Conservation (phyloP, 30 jellyfish, hydroid and myxozoan genomes). For the Chrysaora quinquecirrha region DNA sequence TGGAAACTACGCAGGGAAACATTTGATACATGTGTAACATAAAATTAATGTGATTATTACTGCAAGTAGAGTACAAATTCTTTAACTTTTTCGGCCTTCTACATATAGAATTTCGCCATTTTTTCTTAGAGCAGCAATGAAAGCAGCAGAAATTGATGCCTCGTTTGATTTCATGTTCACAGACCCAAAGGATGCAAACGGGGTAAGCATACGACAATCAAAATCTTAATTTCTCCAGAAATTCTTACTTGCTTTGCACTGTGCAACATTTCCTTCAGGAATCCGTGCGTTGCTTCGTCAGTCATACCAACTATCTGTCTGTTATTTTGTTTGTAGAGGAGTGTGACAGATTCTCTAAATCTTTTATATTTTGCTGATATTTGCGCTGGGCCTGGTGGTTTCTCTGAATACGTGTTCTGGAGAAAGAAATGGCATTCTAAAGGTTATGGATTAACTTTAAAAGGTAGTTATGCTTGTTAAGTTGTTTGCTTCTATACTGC, state of each 20-base stretch:
- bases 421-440: conserved; percentile 90
- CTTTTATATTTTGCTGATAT: conserved; percentile 96
- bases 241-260: too few species aligned
- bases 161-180: conserved; percentile 92
- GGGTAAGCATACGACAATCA: neutral
- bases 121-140: conserved; percentile 98
- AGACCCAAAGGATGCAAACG: conserved; percentile 59
- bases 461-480: conserved; percentile 26
- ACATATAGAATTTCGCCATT: too few species aligned
- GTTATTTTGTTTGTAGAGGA: neutral
- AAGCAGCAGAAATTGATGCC: conserved; percentile 96
- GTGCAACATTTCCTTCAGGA: too few species aligned
- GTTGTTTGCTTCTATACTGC: too few species aligned
- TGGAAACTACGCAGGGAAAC: too few species aligned
- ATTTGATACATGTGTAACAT: too few species aligned
- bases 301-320: too few species aligned
- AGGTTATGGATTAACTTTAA: conserved; percentile 91
- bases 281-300: too few species aligned
- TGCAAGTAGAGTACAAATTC: too few species aligned
- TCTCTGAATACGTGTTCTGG: conserved; percentile 96
- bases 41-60: too few species aligned
- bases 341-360: conserved; percentile 36
- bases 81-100: too few species aligned
- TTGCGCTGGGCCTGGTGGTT: conserved; percentile 99
- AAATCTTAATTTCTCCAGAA: too few species aligned